These are phyloP conservation scores for Chymomyza caudatula DNA, from an alignment of 2,888 invertebrate species.

Conservation along the genomic window DNA sequence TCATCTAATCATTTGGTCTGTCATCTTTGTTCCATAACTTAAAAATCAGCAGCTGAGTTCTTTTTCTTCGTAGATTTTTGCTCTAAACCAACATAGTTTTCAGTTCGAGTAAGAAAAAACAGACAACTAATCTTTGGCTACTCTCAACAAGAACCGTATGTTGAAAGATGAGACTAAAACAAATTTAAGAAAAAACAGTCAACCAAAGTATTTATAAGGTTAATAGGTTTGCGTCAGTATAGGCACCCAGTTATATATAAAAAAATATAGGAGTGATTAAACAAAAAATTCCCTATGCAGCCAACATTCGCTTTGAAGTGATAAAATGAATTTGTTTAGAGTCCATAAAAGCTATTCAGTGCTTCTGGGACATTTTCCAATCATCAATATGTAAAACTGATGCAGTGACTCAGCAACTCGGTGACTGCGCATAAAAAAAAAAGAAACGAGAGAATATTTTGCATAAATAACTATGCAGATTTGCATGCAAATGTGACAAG, in stretches of 20 bases:
- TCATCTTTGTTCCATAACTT: no score
- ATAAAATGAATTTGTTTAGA: background rate
- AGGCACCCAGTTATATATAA: background rate
- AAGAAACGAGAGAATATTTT: background rate
- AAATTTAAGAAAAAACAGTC: no score
- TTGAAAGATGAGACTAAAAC: no score
- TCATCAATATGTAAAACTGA: conserved; percentile 17
- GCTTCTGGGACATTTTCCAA: conserved; percentile 25
- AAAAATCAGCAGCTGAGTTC: no score
- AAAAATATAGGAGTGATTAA: background rate
- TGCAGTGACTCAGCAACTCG: background rate
- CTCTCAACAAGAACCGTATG: no score
- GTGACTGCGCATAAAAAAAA: background rate
- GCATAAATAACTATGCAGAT: background rate
- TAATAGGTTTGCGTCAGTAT: no score
- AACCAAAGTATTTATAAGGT: no score
- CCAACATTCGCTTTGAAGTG: background rate
- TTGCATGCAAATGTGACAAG: background rate
- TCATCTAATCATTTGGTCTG: no score
- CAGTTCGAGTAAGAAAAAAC: no score
- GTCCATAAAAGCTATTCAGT: background rate
- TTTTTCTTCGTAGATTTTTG: no score
- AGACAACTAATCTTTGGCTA: no score
- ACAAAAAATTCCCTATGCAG: background rate
- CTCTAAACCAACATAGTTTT: no score